These are phyloP conservation scores for Acleris sparsana DNA, from an alignment of 2,888 invertebrate species.

Conservation along the genomic window DNA sequence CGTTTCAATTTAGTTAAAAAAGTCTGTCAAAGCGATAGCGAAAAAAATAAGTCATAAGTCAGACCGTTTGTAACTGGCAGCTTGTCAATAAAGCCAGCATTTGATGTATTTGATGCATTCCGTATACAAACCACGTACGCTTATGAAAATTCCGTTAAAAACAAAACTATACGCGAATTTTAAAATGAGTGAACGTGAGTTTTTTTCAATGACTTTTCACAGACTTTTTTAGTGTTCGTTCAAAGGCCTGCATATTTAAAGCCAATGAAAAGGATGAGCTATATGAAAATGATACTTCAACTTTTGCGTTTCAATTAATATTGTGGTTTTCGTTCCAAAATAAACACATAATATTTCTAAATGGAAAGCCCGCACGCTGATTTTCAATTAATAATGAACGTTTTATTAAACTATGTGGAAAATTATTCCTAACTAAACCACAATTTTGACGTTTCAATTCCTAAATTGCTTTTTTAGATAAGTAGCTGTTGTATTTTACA, in stretches of 20 bases:
- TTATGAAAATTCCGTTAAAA: slow-evolving; percentile 20
- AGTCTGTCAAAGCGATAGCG: slow-evolving; percentile 5
- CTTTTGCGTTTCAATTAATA: background rate
- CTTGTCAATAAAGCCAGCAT: slow-evolving; percentile 38
- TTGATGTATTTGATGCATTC: slow-evolving; percentile 33
- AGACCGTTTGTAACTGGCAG: slow-evolving; percentile 28
- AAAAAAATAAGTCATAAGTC: slow-evolving; percentile 4
- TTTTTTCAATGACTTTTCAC: slow-evolving; percentile 11
- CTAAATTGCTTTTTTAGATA: too few relatives aligned
- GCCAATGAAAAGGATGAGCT: too few relatives aligned
- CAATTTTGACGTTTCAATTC: too few relatives aligned
- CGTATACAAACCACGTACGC: slow-evolving; percentile 26
- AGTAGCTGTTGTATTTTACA: too few relatives aligned
- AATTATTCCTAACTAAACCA: too few relatives aligned
- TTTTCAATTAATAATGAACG: background rate
- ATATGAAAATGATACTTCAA: too few relatives aligned
- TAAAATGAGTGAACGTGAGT: slow-evolving; percentile 7
- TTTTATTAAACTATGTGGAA: background rate
- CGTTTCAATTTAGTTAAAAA: slow-evolving; percentile 2
- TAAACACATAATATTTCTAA: background rate
- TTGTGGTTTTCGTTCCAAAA: background rate
- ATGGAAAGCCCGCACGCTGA: background rate
- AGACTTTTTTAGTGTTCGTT: slow-evolving; percentile 6
- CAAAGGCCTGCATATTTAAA: slow-evolving; percentile 5
- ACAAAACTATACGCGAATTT: slow-evolving; percentile 1